Evolutionary conservation across 1,140 invertebrate genomes (phyloP).

Genomic region (Leptinotarsa defecta): DNA sequence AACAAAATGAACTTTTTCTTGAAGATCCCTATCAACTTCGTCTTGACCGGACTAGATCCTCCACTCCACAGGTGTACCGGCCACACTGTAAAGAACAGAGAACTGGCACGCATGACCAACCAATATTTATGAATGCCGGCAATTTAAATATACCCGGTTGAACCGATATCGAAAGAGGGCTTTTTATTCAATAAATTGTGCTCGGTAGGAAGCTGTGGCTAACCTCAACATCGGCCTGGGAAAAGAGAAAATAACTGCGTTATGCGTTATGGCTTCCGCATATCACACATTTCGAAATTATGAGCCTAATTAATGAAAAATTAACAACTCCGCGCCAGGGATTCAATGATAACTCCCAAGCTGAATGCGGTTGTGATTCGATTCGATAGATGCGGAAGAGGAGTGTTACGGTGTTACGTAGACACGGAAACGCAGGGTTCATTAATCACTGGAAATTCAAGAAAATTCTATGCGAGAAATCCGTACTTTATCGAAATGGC

Average conservation of each 20-base stretch:
- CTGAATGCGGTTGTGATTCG: conserved; percentile 8
- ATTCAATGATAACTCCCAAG: conserved; percentile 4
- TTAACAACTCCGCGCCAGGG: conserved; percentile 16
- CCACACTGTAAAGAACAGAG: conserved; percentile 14
- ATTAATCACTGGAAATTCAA: not conserved
- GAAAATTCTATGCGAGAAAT: not conserved
- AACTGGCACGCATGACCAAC: conserved; percentile 26
- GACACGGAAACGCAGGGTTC: not conserved
- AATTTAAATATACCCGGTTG: conserved; percentile 23
- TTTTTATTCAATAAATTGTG: conserved; percentile 26
- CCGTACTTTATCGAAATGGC: too few species aligned
- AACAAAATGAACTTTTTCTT: too few species aligned
- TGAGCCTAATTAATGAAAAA: conserved; percentile 15
- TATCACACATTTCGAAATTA: conserved; percentile 23
- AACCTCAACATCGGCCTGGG: conserved; percentile 9
- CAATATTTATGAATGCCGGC: conserved; percentile 22
- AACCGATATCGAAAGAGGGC: conserved; percentile 20
- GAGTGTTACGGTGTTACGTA: not conserved
- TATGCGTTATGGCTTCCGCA: conserved; percentile 21
- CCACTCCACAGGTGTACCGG: conserved; percentile 19
- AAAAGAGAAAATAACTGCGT: conserved; percentile 20
- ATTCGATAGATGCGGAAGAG: not conserved
- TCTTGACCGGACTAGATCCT: conserved; percentile 11
- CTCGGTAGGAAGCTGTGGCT: conserved; percentile 22
- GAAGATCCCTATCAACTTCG: not conserved